phyloP scores from a whole-genome alignment of 2,888 invertebrate genomes.

The Campoletis raptor region DNA sequence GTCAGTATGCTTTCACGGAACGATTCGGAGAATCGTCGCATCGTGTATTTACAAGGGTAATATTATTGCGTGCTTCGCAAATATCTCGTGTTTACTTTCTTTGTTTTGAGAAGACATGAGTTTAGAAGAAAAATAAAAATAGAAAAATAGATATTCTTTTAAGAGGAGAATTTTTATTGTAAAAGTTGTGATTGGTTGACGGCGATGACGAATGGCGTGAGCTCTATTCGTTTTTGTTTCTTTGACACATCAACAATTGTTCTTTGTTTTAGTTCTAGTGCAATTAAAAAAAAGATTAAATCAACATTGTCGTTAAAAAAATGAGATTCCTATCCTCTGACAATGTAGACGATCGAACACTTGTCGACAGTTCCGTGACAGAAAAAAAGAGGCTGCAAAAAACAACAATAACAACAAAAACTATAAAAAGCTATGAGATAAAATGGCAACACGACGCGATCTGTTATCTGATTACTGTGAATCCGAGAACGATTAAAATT shows the following conservation, averaged over 20 bases:
- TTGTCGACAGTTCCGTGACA: constrained; percentile 24
- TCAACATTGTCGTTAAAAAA: constrained; percentile 17
- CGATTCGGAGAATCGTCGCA: constrained; percentile 68
- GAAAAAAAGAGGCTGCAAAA: neutral
- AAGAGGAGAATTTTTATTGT: neutral
- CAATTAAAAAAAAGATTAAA: neutral
- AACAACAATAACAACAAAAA: constrained; percentile 28
- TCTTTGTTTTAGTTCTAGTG: neutral
- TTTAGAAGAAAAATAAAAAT: constrained; percentile 34
- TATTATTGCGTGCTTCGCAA: constrained; percentile 60
- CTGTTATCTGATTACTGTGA: constrained; percentile 39
- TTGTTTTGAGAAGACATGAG: constrained; percentile 33
- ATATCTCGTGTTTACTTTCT: constrained; percentile 51
- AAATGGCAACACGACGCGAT: constrained; percentile 14
- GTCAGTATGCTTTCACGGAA: constrained; percentile 63
- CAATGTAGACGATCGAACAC: constrained; percentile 30
- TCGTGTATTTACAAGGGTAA: constrained; percentile 29
- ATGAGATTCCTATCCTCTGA: neutral
- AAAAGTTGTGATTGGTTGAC: neutral
- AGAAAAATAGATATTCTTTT: constrained; percentile 14
- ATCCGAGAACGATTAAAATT: constrained; percentile 50
- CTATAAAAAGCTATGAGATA: neutral
- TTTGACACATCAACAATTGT: neutral
- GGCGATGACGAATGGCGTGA: neutral
- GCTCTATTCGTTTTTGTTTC: neutral